phyloP scores from a whole-genome alignment of 1,140 invertebrate species.

The Drosophila kohkoa region DNA sequence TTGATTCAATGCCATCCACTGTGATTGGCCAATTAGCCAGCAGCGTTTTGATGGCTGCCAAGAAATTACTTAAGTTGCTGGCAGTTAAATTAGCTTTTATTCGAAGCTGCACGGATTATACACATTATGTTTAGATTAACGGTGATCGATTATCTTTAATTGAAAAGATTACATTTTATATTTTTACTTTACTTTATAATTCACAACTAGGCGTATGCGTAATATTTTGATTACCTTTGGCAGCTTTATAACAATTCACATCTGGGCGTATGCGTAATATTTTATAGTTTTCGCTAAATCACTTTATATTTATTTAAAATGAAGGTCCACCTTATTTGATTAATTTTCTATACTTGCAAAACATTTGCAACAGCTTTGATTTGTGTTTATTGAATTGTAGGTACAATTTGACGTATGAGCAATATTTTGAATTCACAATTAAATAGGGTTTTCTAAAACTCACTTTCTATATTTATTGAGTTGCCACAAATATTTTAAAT shows the following conservation, averaged over 20 bases:
- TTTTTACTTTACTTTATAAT: neutral
- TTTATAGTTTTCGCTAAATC: neutral
- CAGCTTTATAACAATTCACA: neutral
- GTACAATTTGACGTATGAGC: neutral
- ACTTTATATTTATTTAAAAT: neutral
- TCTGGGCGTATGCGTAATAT: neutral
- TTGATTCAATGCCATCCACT: constrained; percentile 50
- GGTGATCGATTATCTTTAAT: neutral
- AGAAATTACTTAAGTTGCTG: constrained; percentile 35
- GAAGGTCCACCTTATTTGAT: too few relatives aligned
- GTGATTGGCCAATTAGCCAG: constrained; percentile 76
- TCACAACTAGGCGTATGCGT: neutral
- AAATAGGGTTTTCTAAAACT: neutral
- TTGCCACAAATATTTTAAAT: neutral
- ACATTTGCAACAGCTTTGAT: neutral
- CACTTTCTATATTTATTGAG: neutral
- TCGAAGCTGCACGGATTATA: constrained; percentile 1
- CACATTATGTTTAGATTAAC: neutral
- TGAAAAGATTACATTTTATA: neutral
- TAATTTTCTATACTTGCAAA: too few relatives aligned
- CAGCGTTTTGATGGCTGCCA: constrained; percentile 42
- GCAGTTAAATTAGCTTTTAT: constrained; percentile 12
- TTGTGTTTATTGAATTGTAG: neutral
- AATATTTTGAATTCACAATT: neutral
- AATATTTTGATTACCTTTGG: neutral